Evolutionary conservation across 2,888 invertebrate genomes (phyloP).

Genomic region (Chymomyza amoena): DNA sequence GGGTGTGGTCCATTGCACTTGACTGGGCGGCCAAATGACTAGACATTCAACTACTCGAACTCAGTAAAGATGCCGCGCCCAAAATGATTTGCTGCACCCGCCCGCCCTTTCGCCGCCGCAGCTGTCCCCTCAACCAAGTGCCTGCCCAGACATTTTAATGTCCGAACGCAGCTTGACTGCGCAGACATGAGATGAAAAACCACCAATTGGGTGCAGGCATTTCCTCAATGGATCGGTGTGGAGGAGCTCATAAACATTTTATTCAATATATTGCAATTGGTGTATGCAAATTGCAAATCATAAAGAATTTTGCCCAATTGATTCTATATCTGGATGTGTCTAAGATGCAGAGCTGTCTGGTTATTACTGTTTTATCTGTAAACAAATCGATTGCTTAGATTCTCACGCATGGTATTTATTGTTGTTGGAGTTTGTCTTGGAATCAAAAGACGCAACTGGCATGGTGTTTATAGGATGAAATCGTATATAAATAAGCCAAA

Average conservation of each 20-base stretch:
- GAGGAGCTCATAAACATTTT: constrained; percentile 1
- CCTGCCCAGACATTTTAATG: constrained; percentile 35
- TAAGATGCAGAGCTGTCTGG: background rate
- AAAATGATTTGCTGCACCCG: constrained; percentile 5
- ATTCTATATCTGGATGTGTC: background rate
- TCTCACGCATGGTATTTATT: background rate
- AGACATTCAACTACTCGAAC: constrained; percentile 19
- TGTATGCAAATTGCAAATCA: background rate
- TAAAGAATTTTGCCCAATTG: background rate
- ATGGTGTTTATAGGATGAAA: background rate
- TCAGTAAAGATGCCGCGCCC: constrained; percentile 43
- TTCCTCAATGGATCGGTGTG: constrained; percentile 20
- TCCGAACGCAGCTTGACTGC: constrained; percentile 27
- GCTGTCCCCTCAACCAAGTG: background rate
- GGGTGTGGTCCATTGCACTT: constrained; percentile 18
- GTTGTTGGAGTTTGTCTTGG: background rate
- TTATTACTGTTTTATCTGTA: background rate
- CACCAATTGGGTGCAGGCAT: constrained; percentile 22
- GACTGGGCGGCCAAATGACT: constrained; percentile 5
- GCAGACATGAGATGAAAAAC: background rate
- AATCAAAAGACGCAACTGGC: background rate
- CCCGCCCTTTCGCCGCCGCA: background rate
- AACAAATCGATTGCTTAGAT: background rate
- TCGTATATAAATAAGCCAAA: background rate
- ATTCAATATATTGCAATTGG: background rate